Base-by-base conservation (phyloP, 2,113 vertebrate species). In the Dunckerocampus dactyliophorus region DNA sequence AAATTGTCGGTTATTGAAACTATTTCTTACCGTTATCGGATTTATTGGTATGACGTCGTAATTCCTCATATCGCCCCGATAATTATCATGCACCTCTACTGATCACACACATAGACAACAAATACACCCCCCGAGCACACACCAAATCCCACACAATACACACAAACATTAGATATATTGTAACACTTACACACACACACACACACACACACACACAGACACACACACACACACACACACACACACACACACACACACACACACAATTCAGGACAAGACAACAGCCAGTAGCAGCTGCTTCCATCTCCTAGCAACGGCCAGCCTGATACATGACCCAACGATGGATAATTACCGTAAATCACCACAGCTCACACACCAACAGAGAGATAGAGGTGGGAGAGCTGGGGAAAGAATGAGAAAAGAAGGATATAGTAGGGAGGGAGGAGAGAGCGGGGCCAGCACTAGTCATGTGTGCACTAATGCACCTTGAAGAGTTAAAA, bases 331-430 rank as follows among this genome's bases (percentile, higher is more conserved):
- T 95, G 94, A 94, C 93, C 95, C 90, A 91, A 94, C 93, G 94
- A 94, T 94, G 93, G 93, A 95, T 95, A 94, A 94, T 95, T 92
- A 93, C 92, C 92, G 95, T 96, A 95, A 97, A 96, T 97, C 95
- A 96, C 91, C 77, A 65, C 82, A 80, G 86, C 86, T 87, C 85
- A 85, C 83, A 88, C 81, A 84, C 85, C 77, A 55, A 74, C 79
- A 68, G 72, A 67, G 71, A 73, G 76, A 76, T 71, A 75, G 71
- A 69, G 67, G 70, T 10, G 59, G 76, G 80, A 61, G 74, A 83
- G 79, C 68, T 62, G 42, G 49, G 71, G 63, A 67, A 68, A 76
- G 65, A 63, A 62, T 52, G 75, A 24, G 63, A 47, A 60, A 31
- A 67, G 49, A 67, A 20, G 57, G 62, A 56, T 56, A 43, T 55